Conservation (phyloP, 1,140 invertebrate species). For the Pinna nobilis region DNA sequence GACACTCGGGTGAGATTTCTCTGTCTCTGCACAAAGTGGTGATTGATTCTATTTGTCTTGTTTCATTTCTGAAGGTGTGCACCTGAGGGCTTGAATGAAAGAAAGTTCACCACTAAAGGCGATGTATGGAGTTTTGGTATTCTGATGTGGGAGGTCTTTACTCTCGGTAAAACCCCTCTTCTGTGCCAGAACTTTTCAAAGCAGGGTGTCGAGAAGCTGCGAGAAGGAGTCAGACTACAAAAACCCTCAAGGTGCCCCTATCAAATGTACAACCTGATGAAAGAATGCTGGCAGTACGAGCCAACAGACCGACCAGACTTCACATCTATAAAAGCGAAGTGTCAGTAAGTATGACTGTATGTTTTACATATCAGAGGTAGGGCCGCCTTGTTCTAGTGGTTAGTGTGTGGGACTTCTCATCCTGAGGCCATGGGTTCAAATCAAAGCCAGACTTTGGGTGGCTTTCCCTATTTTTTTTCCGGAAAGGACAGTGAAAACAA, state of each 20-base stretch:
- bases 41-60: neutral
- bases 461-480: too few relatives aligned
- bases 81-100: slow-evolving; percentile 34
- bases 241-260: slow-evolving; percentile 27
- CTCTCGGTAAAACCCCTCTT: slow-evolving; percentile 34
- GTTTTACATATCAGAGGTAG: too few relatives aligned
- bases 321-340: too few relatives aligned
- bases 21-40: too few relatives aligned
- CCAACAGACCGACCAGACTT: slow-evolving; percentile 31
- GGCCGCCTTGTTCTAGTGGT: too few relatives aligned
- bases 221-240: slow-evolving; percentile 24
- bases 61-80: slow-evolving; percentile 39
- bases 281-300: slow-evolving; percentile 32
- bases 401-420: too few relatives aligned
- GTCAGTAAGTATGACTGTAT: too few relatives aligned
- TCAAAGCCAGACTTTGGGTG: too few relatives aligned
- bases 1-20: too few relatives aligned
- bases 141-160: slow-evolving; percentile 51
- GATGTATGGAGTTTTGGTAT: slow-evolving; percentile 55
- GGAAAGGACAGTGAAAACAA: too few relatives aligned
- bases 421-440: too few relatives aligned
- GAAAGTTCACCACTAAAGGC: slow-evolving; percentile 37
- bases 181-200: slow-evolving; percentile 11
- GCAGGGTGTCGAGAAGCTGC: neutral
- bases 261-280: slow-evolving; percentile 28